Conservation (phyloP, 2,888 invertebrate species). For the Phyllotreta striolata region DNA sequence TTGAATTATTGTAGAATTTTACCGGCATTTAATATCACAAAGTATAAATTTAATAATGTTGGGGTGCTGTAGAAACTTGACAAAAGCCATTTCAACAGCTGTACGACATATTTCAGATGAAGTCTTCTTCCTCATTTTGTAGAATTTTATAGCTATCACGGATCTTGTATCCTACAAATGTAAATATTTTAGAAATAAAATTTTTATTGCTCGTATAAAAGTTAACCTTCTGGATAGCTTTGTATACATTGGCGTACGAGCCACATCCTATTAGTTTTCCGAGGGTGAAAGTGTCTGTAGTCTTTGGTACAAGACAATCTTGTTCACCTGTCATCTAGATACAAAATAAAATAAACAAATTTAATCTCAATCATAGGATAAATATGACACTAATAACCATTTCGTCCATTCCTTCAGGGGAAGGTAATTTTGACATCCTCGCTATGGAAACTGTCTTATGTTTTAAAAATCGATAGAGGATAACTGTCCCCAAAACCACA, state of each 20-base stretch:
- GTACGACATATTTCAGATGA: slow-evolving; percentile 20
- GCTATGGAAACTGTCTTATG: slow-evolving; percentile 1
- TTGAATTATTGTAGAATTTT: slow-evolving; percentile 11
- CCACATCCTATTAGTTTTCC: slow-evolving; percentile 31
- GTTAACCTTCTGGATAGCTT: slow-evolving; percentile 22
- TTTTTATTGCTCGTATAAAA: slow-evolving; percentile 2
- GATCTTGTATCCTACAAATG: slow-evolving; percentile 23
- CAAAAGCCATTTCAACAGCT: slow-evolving; percentile 41
- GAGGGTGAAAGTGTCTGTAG: slow-evolving; percentile 21
- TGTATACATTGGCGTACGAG: slow-evolving; percentile 34
- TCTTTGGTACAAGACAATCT: slow-evolving; percentile 16
- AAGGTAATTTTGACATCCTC: slow-evolving; percentile 17
- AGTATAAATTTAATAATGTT: slow-evolving; percentile 34
- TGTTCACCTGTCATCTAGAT: slow-evolving; percentile 27
- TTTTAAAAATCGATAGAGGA: slow-evolving; percentile 12
- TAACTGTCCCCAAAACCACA: slow-evolving; percentile 16
- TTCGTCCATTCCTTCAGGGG: slow-evolving; percentile 24
- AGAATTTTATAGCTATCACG: slow-evolving; percentile 31
- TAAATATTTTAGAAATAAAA: not conserved
- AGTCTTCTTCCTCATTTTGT: slow-evolving; percentile 24
- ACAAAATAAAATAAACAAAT: slow-evolving; percentile 22
- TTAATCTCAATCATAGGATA: slow-evolving; percentile 18
- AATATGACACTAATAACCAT: slow-evolving; percentile 18
- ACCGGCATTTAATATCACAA: slow-evolving; percentile 36
- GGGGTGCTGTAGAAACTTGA: slow-evolving; percentile 36